phyloP scores from a whole-genome alignment of 2,113 vertebrate species.

The Mungos mungo region DNA sequence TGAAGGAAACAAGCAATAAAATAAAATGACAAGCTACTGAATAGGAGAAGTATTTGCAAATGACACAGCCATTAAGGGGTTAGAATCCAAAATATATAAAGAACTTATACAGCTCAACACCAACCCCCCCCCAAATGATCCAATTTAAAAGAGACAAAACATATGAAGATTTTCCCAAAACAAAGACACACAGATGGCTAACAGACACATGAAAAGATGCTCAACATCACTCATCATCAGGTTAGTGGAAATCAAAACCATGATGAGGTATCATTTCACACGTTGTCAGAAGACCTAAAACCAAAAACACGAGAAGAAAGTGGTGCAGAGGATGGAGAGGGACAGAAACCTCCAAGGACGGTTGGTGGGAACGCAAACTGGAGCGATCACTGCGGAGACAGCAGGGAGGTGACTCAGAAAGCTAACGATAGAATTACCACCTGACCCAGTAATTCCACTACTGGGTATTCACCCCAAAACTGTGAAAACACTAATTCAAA shows the following conservation, averaged over 20 bases:
- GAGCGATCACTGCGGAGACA: background rate
- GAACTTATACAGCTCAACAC: background rate
- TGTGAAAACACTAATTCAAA: background rate
- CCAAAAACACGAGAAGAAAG: background rate
- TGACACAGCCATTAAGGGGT: background rate
- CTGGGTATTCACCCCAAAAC: background rate
- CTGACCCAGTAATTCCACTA: background rate
- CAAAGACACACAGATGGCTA: background rate
- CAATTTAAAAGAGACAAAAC: background rate
- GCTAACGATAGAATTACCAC: background rate
- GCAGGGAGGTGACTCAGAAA: background rate
- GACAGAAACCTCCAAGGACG: background rate
- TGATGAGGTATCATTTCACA: background rate
- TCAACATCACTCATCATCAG: background rate
- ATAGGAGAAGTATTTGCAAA: background rate
- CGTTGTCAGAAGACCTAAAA: background rate
- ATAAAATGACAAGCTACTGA: background rate
- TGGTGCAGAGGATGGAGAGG: background rate
- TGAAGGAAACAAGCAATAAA: background rate
- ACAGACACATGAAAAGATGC: background rate
- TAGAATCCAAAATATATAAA: background rate
- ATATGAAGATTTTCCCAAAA: background rate
- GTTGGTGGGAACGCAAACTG: background rate
- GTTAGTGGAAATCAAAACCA: background rate
- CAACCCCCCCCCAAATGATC: background rate